Conservation (phyloP, 2,113 vertebrate species). For the Ageneiosus marmoratus region DNA sequence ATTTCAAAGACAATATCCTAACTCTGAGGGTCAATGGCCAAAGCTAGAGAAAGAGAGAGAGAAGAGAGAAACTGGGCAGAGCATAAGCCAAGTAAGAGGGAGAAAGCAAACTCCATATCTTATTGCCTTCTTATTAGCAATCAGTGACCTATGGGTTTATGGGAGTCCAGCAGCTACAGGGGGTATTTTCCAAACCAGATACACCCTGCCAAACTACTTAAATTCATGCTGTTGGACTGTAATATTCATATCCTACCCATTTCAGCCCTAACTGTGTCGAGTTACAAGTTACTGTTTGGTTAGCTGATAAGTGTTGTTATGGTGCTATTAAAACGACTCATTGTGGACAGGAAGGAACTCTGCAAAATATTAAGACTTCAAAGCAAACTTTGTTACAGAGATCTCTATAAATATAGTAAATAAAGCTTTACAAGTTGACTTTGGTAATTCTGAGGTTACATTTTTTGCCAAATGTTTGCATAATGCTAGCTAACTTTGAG, state of each 20-base stretch:
- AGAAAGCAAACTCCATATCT: slow-evolving; percentile 68
- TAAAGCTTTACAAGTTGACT: background rate
- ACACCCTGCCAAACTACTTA: slow-evolving; percentile 62
- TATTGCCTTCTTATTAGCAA: slow-evolving; percentile 81
- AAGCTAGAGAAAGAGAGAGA: slow-evolving; percentile 52
- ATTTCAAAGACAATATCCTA: slow-evolving; percentile 81
- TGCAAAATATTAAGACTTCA: background rate
- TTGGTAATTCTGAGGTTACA: background rate
- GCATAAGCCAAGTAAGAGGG: slow-evolving; percentile 59
- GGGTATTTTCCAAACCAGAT: slow-evolving; percentile 66
- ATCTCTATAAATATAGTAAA: background rate
- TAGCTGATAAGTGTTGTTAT: slow-evolving; percentile 39
- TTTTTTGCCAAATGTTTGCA: background rate
- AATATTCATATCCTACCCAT: slow-evolving; percentile 64
- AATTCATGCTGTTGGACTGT: slow-evolving; percentile 66
- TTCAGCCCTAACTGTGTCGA: slow-evolving; percentile 64
- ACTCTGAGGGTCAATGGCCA: slow-evolving; percentile 57
- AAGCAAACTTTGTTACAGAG: background rate
- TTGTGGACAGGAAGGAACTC: background rate
- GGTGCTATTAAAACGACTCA: slow-evolving; percentile 6
- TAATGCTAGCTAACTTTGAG: background rate
- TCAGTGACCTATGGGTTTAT: slow-evolving; percentile 77
- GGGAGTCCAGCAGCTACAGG: slow-evolving; percentile 69
- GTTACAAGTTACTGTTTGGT: slow-evolving; percentile 61
- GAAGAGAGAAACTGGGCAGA: background rate